Base-by-base conservation (phyloP, 2,113 vertebrate genomes). In the Pelmatolapia mariae region DNA sequence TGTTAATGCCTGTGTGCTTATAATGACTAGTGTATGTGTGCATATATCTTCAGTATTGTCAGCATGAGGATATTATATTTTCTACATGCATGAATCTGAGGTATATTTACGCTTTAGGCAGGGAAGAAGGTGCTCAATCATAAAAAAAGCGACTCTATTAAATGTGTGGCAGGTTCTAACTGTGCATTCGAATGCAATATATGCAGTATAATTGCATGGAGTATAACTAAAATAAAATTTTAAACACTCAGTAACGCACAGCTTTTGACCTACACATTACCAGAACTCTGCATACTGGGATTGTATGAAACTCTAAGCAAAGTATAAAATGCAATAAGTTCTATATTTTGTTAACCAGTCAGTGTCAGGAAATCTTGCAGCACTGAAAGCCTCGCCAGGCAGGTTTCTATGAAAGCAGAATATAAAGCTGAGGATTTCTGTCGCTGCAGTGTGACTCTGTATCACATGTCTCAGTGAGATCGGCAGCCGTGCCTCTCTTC, bases 381-480 rank as follows among this genome's bases (percentile, higher is more conserved):
- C 3, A 5, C 8, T 12, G 38, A 59, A 63, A 52, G 53, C 13
- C 68, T 84, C 19, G 6, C 31, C 7, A 4, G 29, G 68, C 16
- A 4, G 83, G 83, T 87, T 84, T 89, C 79, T 81, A 24, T 84
- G 91, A 89, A 90, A 89, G 88, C 36, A 86, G 83, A 90, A 22
- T 53, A 63, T 80, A 90, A 79, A 12, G 78, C n/a, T 24, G 80
- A 88, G 88, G 88, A 90, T 36, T 83, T 85, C 13, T 84, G 86
- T 36, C n/a, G 56, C 76, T 86, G 87, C 53, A 54, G 84, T 80
- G 86, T 85, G 89, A 91, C 84, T 84, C 16, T 19, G 78, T 16
- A 82, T 95, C 93, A 94, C 92, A 87, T 95, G 94, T 61, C 90
- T 82, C 47, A 6, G 80, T 82, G 16, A 36, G 82, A 93, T 81